These are phyloP conservation scores for Onychomys arenicola DNA, from an alignment of 2,797 vertebrate genomes.

Conservation along the genomic window DNA sequence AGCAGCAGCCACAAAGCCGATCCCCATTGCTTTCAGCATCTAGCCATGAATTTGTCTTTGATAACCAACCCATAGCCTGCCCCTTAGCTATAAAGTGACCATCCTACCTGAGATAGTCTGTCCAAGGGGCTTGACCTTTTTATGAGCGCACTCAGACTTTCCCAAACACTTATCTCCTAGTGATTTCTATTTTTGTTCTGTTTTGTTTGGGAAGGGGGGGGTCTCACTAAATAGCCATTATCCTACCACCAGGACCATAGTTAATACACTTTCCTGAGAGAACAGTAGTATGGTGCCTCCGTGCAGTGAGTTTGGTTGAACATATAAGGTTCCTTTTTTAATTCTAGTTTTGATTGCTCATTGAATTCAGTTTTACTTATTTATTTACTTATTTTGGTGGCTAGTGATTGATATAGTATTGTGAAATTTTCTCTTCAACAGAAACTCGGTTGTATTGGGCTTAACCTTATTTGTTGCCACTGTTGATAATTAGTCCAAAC, in stretches of 20 bases:
- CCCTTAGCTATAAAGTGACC: neutral
- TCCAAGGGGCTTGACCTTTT: neutral
- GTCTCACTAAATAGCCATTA: neutral
- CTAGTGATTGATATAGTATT: neutral
- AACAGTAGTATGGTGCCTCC: neutral
- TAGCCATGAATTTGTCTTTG: neutral
- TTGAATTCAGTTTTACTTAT: neutral
- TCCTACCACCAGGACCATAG: neutral
- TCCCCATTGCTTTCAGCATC: neutral
- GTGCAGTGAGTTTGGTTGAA: neutral
- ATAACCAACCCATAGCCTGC: neutral
- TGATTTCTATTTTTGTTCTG: neutral
- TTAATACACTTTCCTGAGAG: neutral
- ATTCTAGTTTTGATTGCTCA: neutral
- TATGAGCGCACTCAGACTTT: neutral
- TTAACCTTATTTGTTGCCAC: constrained; percentile 48
- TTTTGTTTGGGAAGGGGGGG: neutral
- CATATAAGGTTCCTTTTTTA: constrained; percentile 23
- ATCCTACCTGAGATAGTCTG: constrained; percentile 1
- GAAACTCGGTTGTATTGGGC: neutral
- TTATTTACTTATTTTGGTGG: constrained; percentile 3
- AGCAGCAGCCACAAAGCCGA: neutral
- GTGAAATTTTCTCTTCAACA: constrained; percentile 9
- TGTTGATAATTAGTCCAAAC: constrained; percentile 46
- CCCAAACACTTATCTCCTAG: neutral